Conservation (phyloP, 2,113 vertebrate genomes). For the Zapus hudsonius region DNA sequence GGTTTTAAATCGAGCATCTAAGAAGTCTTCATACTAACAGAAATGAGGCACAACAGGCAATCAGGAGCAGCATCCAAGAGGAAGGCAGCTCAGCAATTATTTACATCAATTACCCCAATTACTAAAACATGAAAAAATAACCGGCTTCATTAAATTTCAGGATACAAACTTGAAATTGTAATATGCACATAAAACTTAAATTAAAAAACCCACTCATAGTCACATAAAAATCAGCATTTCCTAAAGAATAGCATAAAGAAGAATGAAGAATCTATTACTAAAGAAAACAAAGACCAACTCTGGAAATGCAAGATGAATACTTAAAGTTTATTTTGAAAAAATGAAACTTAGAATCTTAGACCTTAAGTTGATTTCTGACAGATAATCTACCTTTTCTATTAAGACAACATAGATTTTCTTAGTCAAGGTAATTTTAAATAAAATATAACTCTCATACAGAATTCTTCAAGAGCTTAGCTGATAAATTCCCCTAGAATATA, state of each 20-base stretch:
- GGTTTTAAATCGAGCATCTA: conserved; percentile 90
- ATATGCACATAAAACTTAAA: not conserved
- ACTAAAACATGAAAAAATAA: conserved; percentile 38
- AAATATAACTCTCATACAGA: conserved; percentile 30
- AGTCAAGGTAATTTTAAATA: conserved; percentile 30
- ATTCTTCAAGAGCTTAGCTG: conserved; percentile 26
- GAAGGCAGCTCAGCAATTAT: conserved; percentile 27
- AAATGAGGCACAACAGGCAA: conserved; percentile 49
- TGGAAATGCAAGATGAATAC: conserved; percentile 30
- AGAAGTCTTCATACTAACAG: conserved; percentile 92
- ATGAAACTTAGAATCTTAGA: conserved; percentile 9
- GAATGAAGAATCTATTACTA: conserved; percentile 22
- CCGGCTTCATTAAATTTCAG: conserved; percentile 20
- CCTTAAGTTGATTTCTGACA: conserved; percentile 41
- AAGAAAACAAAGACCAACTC: conserved; percentile 33
- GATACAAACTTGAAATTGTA: conserved; percentile 27
- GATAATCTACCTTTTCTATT: conserved; percentile 24
- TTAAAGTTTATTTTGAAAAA: conserved; percentile 35
- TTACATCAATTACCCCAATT: conserved; percentile 13
- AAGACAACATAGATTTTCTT: conserved; percentile 37
- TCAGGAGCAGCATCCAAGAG: conserved; percentile 4
- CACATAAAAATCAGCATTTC: conserved; percentile 28
- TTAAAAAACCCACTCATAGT: conserved; percentile 22
- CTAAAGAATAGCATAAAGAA: not conserved
- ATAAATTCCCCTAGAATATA: not conserved